Base-by-base conservation (phyloP, 2,113 vertebrate genomes). In the Ptilorrhoa leucosticta region DNA sequence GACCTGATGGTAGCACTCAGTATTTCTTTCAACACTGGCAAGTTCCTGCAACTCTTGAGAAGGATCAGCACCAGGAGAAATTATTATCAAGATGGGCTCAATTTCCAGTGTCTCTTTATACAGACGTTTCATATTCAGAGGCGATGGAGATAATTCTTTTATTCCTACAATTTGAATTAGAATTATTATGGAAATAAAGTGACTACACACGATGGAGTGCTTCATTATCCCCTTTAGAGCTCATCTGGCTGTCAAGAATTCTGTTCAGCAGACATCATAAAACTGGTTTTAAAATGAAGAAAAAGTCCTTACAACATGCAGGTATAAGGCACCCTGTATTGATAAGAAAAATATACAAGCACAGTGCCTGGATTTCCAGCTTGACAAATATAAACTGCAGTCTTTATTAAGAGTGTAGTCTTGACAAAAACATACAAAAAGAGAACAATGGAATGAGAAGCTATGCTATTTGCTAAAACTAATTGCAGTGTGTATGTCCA, bases 1-100 rank as follows among this genome's bases (percentile, higher is more conserved):
- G 48, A 98, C 99, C 99, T 99, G 99, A 58, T 99, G 99, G 87
- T 99, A 99, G 97, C 97, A 98, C 35, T 98, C 99, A 48, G 98
- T 97, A 47, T 98, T 98, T 94, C 98, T 96, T 44, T 98, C 99
- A 87, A 98, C 96, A 66, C 93, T 97, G 75, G 99, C 99, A 56
- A 99, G 98, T 93, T 99, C 99, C 83, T 98, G 98, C 53, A 99
- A 97, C 83, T 99, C 99, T 97, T 99, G 99, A 90, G 99, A 99
- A 30, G 99, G 99, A 96, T 99, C 99, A 57, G 99, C 99, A 69
- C 99, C 99, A 27, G 99, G 98, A 72, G 99, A 99, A 98, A 99
- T 99, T 92, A 99, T 99, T 61, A 99, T 99, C 95, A 99, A 98
- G 94, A 99, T 95, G 1, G 99, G 99, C 81, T 99, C 99, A 70